Conservation (phyloP, 2,113 vertebrate genomes). For the Odocoileus virginianus region DNA sequence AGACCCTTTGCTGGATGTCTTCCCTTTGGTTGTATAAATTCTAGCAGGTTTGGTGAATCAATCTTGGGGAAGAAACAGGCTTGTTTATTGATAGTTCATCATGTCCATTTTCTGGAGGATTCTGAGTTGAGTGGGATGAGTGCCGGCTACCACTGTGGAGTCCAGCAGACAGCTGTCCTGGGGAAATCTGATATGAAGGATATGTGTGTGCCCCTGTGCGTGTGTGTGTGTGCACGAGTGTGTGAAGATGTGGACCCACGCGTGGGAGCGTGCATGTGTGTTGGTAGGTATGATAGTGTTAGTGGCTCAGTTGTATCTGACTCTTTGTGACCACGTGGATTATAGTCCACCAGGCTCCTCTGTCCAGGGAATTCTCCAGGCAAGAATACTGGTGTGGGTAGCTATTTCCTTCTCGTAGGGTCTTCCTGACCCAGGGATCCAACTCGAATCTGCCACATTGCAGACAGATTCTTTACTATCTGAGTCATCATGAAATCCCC, state of each 20-base stretch:
- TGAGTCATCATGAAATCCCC: neutral
- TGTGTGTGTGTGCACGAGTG: too few relatives aligned
- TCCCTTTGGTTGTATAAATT: neutral
- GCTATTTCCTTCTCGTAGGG: neutral
- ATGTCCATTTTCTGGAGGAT: neutral
- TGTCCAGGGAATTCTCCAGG: neutral
- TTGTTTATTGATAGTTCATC: fast-evolving
- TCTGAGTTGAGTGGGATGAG: neutral
- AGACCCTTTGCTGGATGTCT: fast-evolving
- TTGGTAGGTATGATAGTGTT: neutral
- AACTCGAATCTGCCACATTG: neutral
- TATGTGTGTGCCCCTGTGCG: too few relatives aligned
- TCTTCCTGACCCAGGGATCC: neutral
- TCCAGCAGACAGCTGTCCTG: too few relatives aligned
- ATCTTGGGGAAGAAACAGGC: neutral
- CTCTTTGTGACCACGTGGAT: neutral
- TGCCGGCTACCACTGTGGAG: fast-evolving
- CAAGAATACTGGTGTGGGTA: neutral
- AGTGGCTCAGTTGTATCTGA: neutral
- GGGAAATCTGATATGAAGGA: neutral
- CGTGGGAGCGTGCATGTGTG: neutral
- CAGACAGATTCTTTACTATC: neutral
- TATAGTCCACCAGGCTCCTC: neutral
- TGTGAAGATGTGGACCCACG: neutral
- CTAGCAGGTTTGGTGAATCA: neutral